Conservation (phyloP, 37 sponge, comb jelly and placozoan genomes). For the Petrosia ficiformis region DNA sequence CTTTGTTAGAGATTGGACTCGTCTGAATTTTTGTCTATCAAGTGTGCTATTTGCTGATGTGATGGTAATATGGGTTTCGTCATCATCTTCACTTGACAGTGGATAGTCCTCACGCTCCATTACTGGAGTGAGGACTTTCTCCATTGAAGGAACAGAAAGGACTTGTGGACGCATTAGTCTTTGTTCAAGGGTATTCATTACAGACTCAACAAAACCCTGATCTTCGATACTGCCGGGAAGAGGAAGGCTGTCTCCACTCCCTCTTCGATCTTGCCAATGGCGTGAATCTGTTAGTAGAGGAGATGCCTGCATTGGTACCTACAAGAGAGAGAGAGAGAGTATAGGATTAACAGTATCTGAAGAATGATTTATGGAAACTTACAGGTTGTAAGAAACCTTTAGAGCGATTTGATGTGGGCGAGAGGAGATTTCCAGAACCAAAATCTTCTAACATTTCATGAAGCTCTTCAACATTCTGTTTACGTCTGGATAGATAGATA, state of each 20-base stretch:
- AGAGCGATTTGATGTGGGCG: no score
- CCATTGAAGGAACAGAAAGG: background rate
- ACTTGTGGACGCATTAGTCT: no score
- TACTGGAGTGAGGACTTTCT: slow-evolving; percentile 47
- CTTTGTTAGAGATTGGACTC: background rate
- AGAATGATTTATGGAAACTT: no score
- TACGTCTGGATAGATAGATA: slow-evolving; percentile 4
- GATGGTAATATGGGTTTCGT: background rate
- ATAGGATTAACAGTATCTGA: background rate
- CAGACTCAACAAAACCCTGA: slow-evolving; percentile 2
- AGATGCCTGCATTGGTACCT: background rate
- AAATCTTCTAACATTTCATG: slow-evolving; percentile 26
- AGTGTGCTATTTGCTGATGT: slow-evolving; percentile 6
- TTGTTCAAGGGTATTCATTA: background rate
- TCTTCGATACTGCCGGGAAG: slow-evolving; percentile 2
- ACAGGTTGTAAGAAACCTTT: no score
- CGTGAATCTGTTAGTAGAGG: background rate
- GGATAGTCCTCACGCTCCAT: slow-evolving; percentile 13
- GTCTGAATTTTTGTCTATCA: background rate
- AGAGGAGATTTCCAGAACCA: no score
- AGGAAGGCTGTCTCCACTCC: background rate
- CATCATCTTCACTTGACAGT: slow-evolving; percentile 1
- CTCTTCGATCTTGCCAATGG: background rate
- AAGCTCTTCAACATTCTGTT: slow-evolving; percentile 27
- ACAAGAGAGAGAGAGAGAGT: background rate